A percentile compares a stretch with the other conserved stretches of the same genome.
Conservation (phyloP, 2,113 vertebrate genomes). For the Prionailurus viverrinus region DNA sequence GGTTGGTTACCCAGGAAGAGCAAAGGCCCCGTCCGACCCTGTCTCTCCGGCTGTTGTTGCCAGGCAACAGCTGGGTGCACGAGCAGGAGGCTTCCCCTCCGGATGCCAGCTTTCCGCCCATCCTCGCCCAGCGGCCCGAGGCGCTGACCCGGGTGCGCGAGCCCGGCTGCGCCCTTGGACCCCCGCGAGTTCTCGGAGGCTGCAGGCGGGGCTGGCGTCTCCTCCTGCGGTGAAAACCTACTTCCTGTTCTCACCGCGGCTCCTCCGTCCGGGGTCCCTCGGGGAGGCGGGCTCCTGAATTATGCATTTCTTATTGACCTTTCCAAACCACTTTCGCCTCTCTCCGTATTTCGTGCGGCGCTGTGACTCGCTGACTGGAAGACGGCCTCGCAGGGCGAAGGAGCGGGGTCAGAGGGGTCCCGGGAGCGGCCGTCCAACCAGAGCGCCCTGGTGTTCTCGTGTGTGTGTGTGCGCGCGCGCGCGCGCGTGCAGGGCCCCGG, state of each 20-base stretch:
- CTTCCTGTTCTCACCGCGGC: not conserved
- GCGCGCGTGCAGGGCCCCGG: fast-evolving
- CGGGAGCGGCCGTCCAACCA: fast-evolving
- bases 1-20: slow-evolving; percentile 35
- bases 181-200: not conserved
- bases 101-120: fast-evolving
- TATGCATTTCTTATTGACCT: slow-evolving; percentile 11
- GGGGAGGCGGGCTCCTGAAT: not conserved
- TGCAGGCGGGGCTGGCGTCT: not conserved
- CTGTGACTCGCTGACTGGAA: not conserved
- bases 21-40: not conserved
- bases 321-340: not conserved
- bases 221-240: not conserved
- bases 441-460: not conserved
- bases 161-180: not conserved
- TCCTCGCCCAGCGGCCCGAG: fast-evolving
- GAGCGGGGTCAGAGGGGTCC: fast-evolving
- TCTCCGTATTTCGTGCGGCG: not conserved
- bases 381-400: not conserved
- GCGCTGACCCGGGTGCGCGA: not conserved
- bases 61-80: slow-evolving; percentile 27
- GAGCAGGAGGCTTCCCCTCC: not conserved
- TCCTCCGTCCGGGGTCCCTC: not conserved
- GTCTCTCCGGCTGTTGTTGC: not conserved
- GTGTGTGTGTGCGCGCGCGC: fast-evolving